Evolutionary conservation across 2,113 vertebrate species (phyloP).

Genomic region (Vireo altiloquus): DNA sequence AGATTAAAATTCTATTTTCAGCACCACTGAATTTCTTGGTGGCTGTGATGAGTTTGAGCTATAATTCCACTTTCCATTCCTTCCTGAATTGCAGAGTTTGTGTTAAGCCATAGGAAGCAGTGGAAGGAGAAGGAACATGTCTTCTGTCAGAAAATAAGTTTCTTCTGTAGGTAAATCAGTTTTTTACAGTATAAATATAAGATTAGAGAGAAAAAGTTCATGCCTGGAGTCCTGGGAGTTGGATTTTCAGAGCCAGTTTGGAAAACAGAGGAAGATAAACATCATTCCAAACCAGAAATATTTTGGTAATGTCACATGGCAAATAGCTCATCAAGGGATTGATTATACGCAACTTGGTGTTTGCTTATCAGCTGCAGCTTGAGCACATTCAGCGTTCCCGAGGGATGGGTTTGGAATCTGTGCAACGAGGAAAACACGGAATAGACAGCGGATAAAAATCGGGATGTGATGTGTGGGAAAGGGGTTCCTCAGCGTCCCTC

Average conservation of each 20-base stretch:
- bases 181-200: not conserved
- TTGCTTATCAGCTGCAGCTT: slow-evolving; percentile 22
- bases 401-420: not conserved
- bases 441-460: accelerated
- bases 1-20: slow-evolving; percentile 19
- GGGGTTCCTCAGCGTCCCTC: not conserved
- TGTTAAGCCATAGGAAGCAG: not conserved
- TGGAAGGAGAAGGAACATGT: not conserved
- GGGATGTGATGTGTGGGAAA: not conserved
- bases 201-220: not conserved
- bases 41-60: not conserved
- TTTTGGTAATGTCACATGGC: slow-evolving; percentile 12
- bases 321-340: slow-evolving; percentile 23
- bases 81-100: not conserved
- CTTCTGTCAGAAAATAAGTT: not conserved
- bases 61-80: not conserved
- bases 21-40: not conserved
- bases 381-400: not conserved
- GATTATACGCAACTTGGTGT: not conserved
- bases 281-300: not conserved
- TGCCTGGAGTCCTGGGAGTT: not conserved
- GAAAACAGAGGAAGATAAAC: slow-evolving; percentile 6
- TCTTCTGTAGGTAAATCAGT: not conserved
- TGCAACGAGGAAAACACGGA: not conserved
- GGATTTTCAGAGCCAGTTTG: not conserved